A percentile compares a stretch with the other conserved stretches of the same genome.
Evolutionary conservation across 2,888 invertebrate genomes (phyloP).

Genomic region (Eumacrocentrus americanus): DNA sequence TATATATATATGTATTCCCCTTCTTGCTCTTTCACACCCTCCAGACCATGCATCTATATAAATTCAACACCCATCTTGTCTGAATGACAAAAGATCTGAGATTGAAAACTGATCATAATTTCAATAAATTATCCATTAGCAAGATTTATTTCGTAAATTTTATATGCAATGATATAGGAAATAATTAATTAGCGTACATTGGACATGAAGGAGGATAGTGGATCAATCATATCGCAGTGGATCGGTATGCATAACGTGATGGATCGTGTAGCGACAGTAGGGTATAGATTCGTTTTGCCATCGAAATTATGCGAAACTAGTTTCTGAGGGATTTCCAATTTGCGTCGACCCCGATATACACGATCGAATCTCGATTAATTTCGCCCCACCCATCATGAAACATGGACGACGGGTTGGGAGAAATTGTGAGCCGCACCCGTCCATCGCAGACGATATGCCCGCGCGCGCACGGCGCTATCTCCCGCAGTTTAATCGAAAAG

Average conservation of each 20-base stretch:
- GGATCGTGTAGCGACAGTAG: conserved; percentile 24
- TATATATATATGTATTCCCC: too few relatives aligned
- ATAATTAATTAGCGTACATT: neutral
- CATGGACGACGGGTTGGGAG: conserved; percentile 27
- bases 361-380: conserved; percentile 57
- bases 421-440: conserved; percentile 41
- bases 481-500: conserved; percentile 50
- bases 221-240: neutral
- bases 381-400: conserved; percentile 36
- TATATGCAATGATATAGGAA: neutral
- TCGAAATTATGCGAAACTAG: conserved; percentile 56
- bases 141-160: neutral
- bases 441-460: conserved; percentile 28
- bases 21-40: too few relatives aligned
- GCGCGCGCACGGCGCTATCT: neutral
- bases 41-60: too few relatives aligned
- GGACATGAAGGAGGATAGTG: neutral
- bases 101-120: too few relatives aligned
- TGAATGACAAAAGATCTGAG: too few relatives aligned
- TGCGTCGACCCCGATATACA: conserved; percentile 45
- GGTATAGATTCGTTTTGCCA: conserved; percentile 54
- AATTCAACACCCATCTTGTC: too few relatives aligned
- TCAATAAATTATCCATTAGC: too few relatives aligned
- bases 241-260: conserved; percentile 22
- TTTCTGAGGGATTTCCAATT: conserved; percentile 57